Conservation (phyloP, 2,797 vertebrate species). For the Diplodus sargus region DNA sequence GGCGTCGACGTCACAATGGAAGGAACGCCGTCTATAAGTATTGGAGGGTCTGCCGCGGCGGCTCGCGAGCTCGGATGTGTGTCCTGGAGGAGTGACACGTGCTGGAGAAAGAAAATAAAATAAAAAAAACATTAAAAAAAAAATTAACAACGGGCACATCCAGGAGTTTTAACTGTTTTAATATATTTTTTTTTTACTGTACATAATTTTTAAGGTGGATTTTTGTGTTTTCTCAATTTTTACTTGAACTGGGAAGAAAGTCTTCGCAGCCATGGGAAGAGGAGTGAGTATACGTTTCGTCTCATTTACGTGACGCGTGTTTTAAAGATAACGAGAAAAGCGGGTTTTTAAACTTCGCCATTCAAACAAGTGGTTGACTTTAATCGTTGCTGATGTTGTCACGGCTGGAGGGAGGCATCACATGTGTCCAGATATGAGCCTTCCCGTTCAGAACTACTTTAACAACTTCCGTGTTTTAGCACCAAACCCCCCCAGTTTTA, state of each 20-base stretch:
- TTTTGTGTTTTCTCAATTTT: slow-evolving; percentile 44
- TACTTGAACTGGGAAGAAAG: slow-evolving; percentile 66
- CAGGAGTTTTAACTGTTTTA: slow-evolving; percentile 46
- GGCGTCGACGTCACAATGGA: slow-evolving; percentile 81
- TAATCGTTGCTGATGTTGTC: slow-evolving; percentile 7
- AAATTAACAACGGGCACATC: slow-evolving; percentile 38
- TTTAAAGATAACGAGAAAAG: no score
- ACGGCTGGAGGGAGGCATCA: background rate
- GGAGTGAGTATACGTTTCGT: slow-evolving; percentile 81
- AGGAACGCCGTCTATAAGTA: slow-evolving; percentile 82
- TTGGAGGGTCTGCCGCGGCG: slow-evolving; percentile 51
- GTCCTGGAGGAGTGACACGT: slow-evolving; percentile 76
- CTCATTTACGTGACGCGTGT: background rate
- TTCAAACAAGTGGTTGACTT: slow-evolving; percentile 64
- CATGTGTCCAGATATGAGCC: slow-evolving; percentile 22
- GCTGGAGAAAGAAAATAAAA: slow-evolving; percentile 41
- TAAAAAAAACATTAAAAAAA: background rate
- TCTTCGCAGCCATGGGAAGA: slow-evolving; percentile 81
- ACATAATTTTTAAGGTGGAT: slow-evolving; percentile 67
- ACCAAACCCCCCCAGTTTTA: background rate
- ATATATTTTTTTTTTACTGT: slow-evolving; percentile 45
- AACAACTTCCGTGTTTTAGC: slow-evolving; percentile 55
- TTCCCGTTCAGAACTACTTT: background rate
- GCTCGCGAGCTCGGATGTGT: slow-evolving; percentile 74
- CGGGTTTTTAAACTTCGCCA: slow-evolving; percentile 9